These are phyloP conservation scores for Sebastes itinus DNA, from an alignment of 2,797 vertebrate genomes.

Conservation along the genomic window DNA sequence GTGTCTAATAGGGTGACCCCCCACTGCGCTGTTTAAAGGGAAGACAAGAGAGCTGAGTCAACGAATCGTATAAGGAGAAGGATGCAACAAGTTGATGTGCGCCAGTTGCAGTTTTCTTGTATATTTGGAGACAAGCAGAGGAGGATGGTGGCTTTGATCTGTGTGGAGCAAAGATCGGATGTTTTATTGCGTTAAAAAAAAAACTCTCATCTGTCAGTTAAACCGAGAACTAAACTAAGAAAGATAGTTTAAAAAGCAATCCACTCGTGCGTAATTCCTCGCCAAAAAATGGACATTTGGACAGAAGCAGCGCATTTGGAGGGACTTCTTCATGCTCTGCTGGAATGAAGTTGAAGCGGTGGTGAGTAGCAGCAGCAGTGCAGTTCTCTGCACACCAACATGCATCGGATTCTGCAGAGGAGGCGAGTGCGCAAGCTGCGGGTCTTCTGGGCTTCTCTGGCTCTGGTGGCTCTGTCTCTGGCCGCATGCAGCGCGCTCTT, in stretches of 20 bases:
- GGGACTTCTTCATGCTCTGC: conserved; percentile 49
- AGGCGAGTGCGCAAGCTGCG: conserved; percentile 82
- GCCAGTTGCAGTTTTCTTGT: conserved; percentile 54
- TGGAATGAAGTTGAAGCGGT: conserved; percentile 69
- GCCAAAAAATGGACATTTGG: conserved; percentile 61
- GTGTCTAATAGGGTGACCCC: conserved; percentile 71
- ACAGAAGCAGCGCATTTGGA: conserved; percentile 32
- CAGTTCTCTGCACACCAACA: conserved; percentile 66
- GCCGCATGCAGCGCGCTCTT: conserved; percentile 85
- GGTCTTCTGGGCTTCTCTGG: conserved; percentile 81
- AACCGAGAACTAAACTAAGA: background rate
- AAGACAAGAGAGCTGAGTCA: conserved; percentile 78
- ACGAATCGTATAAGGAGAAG: conserved; percentile 70
- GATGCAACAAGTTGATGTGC: conserved; percentile 77
- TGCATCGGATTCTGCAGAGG: conserved; percentile 86
- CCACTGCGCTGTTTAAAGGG: conserved; percentile 73
- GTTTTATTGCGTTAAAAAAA: conserved; percentile 45
- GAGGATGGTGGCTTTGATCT: conserved; percentile 62
- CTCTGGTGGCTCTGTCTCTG: conserved; percentile 81
- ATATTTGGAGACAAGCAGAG: conserved; percentile 34
- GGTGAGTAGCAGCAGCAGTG: conserved; percentile 46
- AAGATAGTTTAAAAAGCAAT: background rate
- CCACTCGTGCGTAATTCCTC: conserved; percentile 7
- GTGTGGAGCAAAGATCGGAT: conserved; percentile 31
- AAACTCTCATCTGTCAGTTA: conserved; percentile 20